Evolutionary conservation across 1,140 invertebrate genomes (phyloP).

Genomic region (Eupeodes corollae): DNA sequence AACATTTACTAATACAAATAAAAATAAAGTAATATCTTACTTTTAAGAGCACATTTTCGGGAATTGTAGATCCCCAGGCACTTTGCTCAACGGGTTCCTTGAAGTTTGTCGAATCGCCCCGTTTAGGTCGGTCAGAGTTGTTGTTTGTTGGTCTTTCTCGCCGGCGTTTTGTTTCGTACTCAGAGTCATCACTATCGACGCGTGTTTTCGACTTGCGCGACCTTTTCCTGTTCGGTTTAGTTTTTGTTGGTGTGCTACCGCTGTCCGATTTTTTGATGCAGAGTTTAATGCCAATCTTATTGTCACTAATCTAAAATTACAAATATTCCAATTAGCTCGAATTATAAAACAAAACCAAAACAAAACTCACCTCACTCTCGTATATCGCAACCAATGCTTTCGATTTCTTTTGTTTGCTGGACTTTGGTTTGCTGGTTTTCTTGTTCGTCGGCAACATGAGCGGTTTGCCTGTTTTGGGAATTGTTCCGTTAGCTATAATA

Average conservation of each 20-base stretch:
- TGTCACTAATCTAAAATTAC: slow-evolving; percentile 47
- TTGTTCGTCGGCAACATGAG: slow-evolving; percentile 22
- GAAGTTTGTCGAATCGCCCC: slow-evolving; percentile 24
- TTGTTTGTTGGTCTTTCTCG: slow-evolving; percentile 19
- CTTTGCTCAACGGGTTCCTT: slow-evolving; percentile 41
- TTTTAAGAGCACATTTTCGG: slow-evolving; percentile 48
- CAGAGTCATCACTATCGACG: slow-evolving; percentile 39
- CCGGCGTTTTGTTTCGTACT: slow-evolving; percentile 39
- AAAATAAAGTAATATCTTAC: slow-evolving; percentile 10
- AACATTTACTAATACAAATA: background rate
- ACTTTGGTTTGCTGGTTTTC: slow-evolving; percentile 23
- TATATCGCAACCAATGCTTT: slow-evolving; percentile 30
- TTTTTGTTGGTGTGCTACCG: slow-evolving; percentile 9
- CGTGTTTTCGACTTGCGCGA: slow-evolving; percentile 37
- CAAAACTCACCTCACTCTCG: slow-evolving; percentile 23
- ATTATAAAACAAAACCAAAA: background rate
- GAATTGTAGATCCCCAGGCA: slow-evolving; percentile 47
- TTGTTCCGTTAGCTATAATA: slow-evolving; percentile 22
- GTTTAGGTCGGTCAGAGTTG: slow-evolving; percentile 15
- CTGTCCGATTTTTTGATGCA: slow-evolving; percentile 48
- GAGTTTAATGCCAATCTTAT: slow-evolving; percentile 51
- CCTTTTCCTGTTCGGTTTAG: slow-evolving; percentile 35
- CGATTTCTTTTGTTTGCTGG: slow-evolving; percentile 21
- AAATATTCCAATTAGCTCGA: background rate
- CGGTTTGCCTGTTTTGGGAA: slow-evolving; percentile 35